Evolutionary conservation across 2,888 invertebrate genomes (phyloP).

Genomic region (Heteromurus nitidus): DNA sequence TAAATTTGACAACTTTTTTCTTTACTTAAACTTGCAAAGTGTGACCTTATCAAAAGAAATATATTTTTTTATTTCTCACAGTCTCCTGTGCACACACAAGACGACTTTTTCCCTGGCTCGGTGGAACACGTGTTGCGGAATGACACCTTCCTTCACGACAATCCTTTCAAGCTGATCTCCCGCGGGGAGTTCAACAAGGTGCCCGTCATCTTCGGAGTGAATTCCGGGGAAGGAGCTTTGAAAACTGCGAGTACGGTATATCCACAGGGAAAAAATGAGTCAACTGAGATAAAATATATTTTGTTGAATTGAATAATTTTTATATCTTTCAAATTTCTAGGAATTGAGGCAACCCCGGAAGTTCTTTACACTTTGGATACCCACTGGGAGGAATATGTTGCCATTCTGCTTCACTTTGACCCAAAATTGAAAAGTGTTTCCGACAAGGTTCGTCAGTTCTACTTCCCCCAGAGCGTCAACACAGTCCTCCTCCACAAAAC

Average conservation of each 20-base stretch:
- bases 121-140: slow-evolving; percentile 55
- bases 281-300: not conserved
- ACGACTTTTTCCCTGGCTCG: slow-evolving; percentile 63
- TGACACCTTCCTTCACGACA: slow-evolving; percentile 68
- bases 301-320: not conserved
- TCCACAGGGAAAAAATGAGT: no score
- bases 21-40: not conserved
- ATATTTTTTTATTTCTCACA: not conserved
- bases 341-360: slow-evolving; percentile 47
- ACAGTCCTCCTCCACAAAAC: no score
- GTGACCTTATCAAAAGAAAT: not conserved
- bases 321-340: slow-evolving; percentile 8
- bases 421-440: slow-evolving; percentile 64
- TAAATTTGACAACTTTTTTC: not conserved
- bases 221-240: slow-evolving; percentile 59
- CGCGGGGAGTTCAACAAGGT: slow-evolving; percentile 57
- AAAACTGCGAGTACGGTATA: slow-evolving; percentile 60
- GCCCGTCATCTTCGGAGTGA: slow-evolving; percentile 62
- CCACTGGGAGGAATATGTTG: slow-evolving; percentile 60
- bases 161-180: slow-evolving; percentile 56
- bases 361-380: slow-evolving; percentile 47
- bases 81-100: slow-evolving; percentile 63
- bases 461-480: slow-evolving; percentile 49
- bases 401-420: slow-evolving; percentile 66
- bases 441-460: slow-evolving; percentile 51